phyloP scores from a whole-genome alignment of 2,888 invertebrate species.

The Branchellion lobata region DNA sequence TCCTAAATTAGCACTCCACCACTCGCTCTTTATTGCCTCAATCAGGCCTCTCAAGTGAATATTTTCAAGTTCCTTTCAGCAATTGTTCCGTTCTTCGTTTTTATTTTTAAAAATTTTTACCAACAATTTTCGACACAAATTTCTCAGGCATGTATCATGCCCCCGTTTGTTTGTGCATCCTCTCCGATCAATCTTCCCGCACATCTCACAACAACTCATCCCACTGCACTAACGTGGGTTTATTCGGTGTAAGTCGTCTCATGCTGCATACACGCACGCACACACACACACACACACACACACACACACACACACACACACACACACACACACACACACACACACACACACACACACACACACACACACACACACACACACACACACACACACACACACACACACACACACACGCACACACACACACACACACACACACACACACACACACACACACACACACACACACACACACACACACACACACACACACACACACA shows the following conservation, averaged over 20 bases:
- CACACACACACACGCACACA: neutral
- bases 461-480: neutral
- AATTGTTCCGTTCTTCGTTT: too few species aligned
- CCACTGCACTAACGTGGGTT: neutral
- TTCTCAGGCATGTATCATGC: too few species aligned
- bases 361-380: constrained; percentile 13
- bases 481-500: neutral
- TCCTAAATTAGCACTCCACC: too few species aligned
- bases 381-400: neutral
- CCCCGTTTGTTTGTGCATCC: too few species aligned
- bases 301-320: constrained; percentile 18
- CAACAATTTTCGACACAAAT: too few species aligned
- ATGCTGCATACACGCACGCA: neutral
- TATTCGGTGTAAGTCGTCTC: neutral
- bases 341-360: constrained; percentile 17
- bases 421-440: neutral
- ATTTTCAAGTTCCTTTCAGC: too few species aligned
- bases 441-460: neutral
- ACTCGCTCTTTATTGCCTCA: too few species aligned
- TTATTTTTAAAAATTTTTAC: too few species aligned
- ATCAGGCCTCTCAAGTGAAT: too few species aligned
- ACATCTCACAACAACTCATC: constrained; percentile 5
- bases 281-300: constrained; percentile 13
- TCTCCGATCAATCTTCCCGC: too few species aligned
- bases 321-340: constrained; percentile 18